Evolutionary conservation across 2,888 invertebrate genomes (phyloP).

Genomic region (Coecobrya sp.): DNA sequence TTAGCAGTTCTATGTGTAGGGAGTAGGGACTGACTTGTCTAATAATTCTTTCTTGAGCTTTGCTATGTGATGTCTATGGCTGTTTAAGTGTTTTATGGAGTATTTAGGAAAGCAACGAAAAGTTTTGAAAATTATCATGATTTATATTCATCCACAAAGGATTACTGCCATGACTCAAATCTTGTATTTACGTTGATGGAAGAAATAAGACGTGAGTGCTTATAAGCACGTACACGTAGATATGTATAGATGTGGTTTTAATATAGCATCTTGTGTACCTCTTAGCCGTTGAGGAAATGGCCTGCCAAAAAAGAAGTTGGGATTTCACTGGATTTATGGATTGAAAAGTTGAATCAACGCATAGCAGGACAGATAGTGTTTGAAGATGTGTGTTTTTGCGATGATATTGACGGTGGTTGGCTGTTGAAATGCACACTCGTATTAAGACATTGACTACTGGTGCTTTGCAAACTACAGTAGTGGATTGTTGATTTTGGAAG

Average conservation of each 20-base stretch:
- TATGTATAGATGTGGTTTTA: background rate
- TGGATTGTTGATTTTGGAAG: conserved; percentile 84
- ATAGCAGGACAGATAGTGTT: conserved; percentile 18
- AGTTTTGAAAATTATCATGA: conserved; percentile 82
- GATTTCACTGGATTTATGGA: conserved; percentile 55
- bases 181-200: conserved; percentile 35
- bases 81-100: conserved; percentile 82
- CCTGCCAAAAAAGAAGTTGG: conserved; percentile 51
- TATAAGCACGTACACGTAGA: conserved; percentile 27
- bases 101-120: conserved; percentile 75
- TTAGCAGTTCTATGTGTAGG: conserved; percentile 68
- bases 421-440: conserved; percentile 69
- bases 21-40: conserved; percentile 62
- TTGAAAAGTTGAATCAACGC: conserved; percentile 70
- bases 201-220: background rate
- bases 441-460: conserved; percentile 53
- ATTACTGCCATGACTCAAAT: conserved; percentile 73
- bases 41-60: conserved; percentile 81
- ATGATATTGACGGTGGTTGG: conserved; percentile 54
- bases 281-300: background rate
- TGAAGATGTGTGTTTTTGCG: conserved; percentile 48
- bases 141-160: conserved; percentile 81
- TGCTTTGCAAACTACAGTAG: conserved; percentile 8
- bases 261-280: background rate
- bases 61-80: conserved; percentile 80